phyloP scores from a whole-genome alignment of 2,113 vertebrate species.

The Protobothrops flavoviridis region DNA sequence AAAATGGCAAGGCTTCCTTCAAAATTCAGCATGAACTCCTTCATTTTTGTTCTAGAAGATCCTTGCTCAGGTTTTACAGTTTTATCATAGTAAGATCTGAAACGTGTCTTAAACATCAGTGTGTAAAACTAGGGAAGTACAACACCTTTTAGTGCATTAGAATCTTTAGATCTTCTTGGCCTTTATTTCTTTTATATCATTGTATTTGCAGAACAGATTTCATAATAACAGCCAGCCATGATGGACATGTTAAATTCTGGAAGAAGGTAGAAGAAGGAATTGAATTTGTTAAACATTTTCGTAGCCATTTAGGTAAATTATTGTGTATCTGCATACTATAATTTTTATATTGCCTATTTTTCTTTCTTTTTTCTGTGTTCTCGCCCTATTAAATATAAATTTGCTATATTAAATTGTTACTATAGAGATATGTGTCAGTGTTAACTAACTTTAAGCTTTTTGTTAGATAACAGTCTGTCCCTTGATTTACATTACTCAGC shows the following conservation, averaged over 20 bases:
- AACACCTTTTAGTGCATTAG: not conserved
- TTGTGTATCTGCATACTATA: conserved; percentile 6
- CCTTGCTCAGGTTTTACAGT: not conserved
- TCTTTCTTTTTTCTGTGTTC: not conserved
- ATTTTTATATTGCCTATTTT: not conserved
- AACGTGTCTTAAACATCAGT: not conserved
- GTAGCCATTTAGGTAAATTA: conserved; percentile 87
- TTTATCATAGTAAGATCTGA: not conserved
- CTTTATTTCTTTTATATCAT: not conserved
- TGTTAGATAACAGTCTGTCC: not conserved
- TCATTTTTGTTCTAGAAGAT: not conserved
- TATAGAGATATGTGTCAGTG: not conserved
- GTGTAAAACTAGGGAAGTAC: not conserved
- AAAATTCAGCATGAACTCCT: not conserved
- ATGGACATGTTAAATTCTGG: conserved; percentile 98
- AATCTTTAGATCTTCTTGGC: not conserved
- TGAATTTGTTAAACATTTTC: conserved; percentile 98
- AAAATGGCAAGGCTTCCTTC: not conserved
- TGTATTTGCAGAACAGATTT: conserved; percentile 87
- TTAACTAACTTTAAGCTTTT: not conserved
- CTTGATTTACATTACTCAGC: not conserved
- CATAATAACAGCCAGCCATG: conserved; percentile 95
- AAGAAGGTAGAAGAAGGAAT: conserved; percentile 95
- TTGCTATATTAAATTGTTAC: not conserved
- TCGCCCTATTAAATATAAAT: not conserved